Base-by-base conservation (phyloP, 2,113 vertebrate genomes). In the Hypocryptadius cinnamomeus region DNA sequence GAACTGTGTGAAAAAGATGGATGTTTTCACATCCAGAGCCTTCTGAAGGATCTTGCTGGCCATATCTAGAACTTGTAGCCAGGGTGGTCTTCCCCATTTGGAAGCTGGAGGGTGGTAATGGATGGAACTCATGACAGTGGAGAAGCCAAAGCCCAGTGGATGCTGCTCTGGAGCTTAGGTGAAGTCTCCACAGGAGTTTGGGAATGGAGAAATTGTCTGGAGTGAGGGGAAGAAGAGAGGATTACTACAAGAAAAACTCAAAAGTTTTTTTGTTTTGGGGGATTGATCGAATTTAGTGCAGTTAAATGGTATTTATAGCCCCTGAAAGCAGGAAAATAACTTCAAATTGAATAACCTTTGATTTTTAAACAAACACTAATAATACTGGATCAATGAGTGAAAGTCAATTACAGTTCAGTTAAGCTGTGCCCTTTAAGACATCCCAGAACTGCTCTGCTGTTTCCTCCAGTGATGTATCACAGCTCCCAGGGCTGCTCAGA, bases 391-490 rank as follows among this genome's bases (percentile, higher is more conserved):
- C 95, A n/a, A 71, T 85, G 54, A 66, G 74, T 78, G 80, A 74
- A 94, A 96, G 94, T 94, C 90, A 95, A 79, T 94, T 94, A 91
- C 48, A 44, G 65, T 79, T 74, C 79, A 84, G 53, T 85, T 85
- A 80, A 94, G 73, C 81, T 1, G 3, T 87, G 94, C 79, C 94
- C 94, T 93, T 93, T 95, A 66, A 89, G 94, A 57, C 76, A 59
- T 90, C 78, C 78, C 42, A 39, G 71, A 90, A 63, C 16, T 83
- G 80, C 64, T 88, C 76, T 83, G 76, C 51, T 86, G 3, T 45
- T 78, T 44, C 60, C 28, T 63, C 60, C 60, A 47, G 74, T 65
- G 92, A 77, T 61, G 60, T 33, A 35, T 31, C 33, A 45, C 64
- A 56, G 42, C 66, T 87, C 45, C 47, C 37, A 35, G 44, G 28